These are phyloP conservation scores for Syngnathoides biaculeatus DNA, from an alignment of 2,113 vertebrate genomes.

Conservation along the genomic window DNA sequence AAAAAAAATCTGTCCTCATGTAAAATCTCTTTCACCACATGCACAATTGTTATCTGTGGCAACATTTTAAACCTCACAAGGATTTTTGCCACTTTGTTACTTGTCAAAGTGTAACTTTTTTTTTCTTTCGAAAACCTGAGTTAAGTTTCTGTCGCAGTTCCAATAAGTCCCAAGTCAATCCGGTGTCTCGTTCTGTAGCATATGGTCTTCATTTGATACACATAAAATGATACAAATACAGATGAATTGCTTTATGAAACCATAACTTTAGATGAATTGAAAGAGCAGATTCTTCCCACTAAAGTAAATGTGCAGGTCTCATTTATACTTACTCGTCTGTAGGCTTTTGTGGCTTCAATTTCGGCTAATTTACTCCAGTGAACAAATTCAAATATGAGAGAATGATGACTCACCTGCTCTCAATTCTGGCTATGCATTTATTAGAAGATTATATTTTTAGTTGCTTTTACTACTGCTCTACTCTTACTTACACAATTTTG, in stretches of 20 bases:
- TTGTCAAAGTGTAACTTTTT: background rate
- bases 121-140: constrained; percentile 9
- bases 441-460: constrained; percentile 8
- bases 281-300: constrained; percentile 18
- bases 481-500: constrained; percentile 10
- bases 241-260: constrained; percentile 40
- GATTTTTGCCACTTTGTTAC: constrained; percentile 25
- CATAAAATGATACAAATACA: constrained; percentile 47
- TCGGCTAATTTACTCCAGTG: constrained; percentile 11
- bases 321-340: constrained; percentile 13
- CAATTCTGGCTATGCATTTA: constrained; percentile 1
- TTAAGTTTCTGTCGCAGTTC: constrained; percentile 12
- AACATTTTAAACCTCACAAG: background rate
- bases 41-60: background rate
- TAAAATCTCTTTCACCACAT: constrained; percentile 10
- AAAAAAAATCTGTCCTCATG: constrained; percentile 15
- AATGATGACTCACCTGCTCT: constrained; percentile 18
- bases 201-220: constrained; percentile 43
- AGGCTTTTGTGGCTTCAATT: constrained; percentile 26
- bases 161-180: constrained; percentile 15
- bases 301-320: constrained; percentile 26
- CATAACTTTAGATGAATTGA: constrained; percentile 23
- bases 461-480: constrained; percentile 22
- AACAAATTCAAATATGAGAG: background rate
- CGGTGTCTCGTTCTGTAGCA: constrained; percentile 25